phyloP scores from a whole-genome alignment of 2,113 vertebrate genomes.

The Myotis lucifugus region DNA sequence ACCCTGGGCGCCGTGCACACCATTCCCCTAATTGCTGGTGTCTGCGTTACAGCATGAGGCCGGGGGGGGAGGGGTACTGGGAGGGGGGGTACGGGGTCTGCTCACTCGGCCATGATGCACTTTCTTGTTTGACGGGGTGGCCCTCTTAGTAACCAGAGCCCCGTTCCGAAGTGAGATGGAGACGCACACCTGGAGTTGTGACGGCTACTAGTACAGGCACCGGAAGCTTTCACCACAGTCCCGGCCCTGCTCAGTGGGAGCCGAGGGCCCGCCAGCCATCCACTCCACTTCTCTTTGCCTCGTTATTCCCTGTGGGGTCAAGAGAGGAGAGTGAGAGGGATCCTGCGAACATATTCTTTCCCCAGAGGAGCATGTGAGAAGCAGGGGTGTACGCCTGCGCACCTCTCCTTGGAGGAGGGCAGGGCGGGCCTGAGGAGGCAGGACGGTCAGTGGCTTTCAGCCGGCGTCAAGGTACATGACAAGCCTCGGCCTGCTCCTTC shows the following conservation, averaged over 20 bases:
- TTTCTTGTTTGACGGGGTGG: neutral
- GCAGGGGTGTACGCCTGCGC: fast-evolving
- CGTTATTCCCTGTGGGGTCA: neutral
- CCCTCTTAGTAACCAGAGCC: neutral
- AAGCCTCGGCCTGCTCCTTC: neutral
- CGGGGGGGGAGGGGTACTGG: fast-evolving
- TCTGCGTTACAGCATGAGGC: fast-evolving
- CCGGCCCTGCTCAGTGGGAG: no score
- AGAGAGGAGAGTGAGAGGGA: neutral
- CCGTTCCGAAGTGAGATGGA: neutral
- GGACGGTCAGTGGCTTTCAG: neutral
- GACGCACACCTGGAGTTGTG: fast-evolving
- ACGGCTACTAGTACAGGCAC: neutral
- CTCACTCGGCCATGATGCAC: neutral
- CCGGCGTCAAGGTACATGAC: no score
- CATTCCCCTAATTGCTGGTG: fast-evolving
- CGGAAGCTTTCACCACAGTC: neutral
- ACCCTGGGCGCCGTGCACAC: fast-evolving
- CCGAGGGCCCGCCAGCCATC: fast-evolving
- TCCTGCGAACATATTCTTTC: fast-evolving
- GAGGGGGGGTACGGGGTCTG: fast-evolving
- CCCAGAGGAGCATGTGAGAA: fast-evolving
- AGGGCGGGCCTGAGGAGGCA: fast-evolving
- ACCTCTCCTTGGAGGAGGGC: neutral
- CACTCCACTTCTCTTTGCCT: neutral